These are phyloP conservation scores for Xenopus laevis DNA, from an alignment of 2,113 vertebrate species.

Conservation along the genomic window DNA sequence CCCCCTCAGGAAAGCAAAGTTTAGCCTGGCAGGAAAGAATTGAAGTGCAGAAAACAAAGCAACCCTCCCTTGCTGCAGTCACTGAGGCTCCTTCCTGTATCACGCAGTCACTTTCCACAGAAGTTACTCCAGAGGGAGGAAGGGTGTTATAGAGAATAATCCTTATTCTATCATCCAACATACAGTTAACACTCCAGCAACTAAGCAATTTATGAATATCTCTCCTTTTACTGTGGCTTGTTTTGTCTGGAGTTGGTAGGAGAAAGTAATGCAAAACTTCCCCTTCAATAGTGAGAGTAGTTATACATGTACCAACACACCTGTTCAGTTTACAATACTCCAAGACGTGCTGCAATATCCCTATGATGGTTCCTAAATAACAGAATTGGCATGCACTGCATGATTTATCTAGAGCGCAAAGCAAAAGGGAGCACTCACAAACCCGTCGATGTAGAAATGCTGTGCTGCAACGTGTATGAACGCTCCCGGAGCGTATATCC, in stretches of 20 bases:
- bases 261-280: slow-evolving; percentile 5
- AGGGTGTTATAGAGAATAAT: slow-evolving; percentile 16
- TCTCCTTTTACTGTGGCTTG: neutral
- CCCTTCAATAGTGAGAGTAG: neutral
- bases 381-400: too few species aligned
- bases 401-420: too few species aligned
- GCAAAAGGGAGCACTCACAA: too few species aligned
- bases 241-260: slow-evolving; percentile 22
- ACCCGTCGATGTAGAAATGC: too few species aligned
- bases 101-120: slow-evolving; percentile 36
- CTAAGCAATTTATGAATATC: too few species aligned
- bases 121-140: slow-evolving; percentile 13
- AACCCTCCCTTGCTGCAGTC: slow-evolving; percentile 53
- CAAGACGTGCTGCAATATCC: too few species aligned
- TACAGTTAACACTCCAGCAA: neutral
- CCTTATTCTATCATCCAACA: neutral
- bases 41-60: slow-evolving; percentile 48
- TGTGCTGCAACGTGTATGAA: too few species aligned
- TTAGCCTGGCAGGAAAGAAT: slow-evolving; percentile 54
- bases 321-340: too few species aligned
- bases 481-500: neutral
- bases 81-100: slow-evolving; percentile 55
- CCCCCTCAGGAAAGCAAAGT: slow-evolving; percentile 51
- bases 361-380: too few species aligned
- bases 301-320: too few species aligned